Percentiles rank a stretch among this genome's conserved stretches.
Evolutionary conservation across 2,113 vertebrate species (phyloP).

Genomic region (Oreochromis tanganicae): DNA sequence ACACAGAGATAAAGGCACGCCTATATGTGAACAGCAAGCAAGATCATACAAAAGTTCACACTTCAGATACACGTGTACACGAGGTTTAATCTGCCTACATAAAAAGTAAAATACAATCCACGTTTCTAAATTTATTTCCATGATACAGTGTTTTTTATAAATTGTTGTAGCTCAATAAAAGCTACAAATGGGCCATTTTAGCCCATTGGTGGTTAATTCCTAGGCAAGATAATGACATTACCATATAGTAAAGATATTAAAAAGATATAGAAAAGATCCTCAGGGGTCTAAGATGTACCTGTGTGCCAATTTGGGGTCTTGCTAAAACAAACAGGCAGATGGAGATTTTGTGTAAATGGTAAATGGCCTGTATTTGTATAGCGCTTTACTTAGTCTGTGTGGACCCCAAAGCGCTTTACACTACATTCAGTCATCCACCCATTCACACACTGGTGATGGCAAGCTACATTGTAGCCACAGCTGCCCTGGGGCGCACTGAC

Average conservation of each 20-base stretch:
- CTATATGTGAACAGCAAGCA: background rate
- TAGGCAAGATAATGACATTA: background rate
- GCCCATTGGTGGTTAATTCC: background rate
- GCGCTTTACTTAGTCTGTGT: too few relatives aligned
- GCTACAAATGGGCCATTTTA: background rate
- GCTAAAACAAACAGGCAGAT: background rate
- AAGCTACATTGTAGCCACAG: too few relatives aligned
- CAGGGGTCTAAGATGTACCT: background rate
- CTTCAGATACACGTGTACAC: background rate
- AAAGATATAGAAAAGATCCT: background rate
- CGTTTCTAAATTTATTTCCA: background rate
- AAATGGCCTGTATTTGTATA: too few relatives aligned
- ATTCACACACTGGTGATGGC: too few relatives aligned
- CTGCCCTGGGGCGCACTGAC: too few relatives aligned
- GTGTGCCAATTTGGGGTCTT: background rate
- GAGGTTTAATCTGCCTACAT: background rate
- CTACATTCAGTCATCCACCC: too few relatives aligned
- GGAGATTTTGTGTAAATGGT: background rate
- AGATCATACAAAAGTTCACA: background rate
- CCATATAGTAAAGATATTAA: background rate
- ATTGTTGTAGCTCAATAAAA: background rate
- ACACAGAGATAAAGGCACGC: conserved; percentile 30
- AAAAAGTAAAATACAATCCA: background rate
- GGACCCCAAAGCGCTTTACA: too few relatives aligned
- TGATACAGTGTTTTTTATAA: background rate